Conservation (phyloP, 2,113 vertebrate genomes). For the Aramus guarauna region DNA sequence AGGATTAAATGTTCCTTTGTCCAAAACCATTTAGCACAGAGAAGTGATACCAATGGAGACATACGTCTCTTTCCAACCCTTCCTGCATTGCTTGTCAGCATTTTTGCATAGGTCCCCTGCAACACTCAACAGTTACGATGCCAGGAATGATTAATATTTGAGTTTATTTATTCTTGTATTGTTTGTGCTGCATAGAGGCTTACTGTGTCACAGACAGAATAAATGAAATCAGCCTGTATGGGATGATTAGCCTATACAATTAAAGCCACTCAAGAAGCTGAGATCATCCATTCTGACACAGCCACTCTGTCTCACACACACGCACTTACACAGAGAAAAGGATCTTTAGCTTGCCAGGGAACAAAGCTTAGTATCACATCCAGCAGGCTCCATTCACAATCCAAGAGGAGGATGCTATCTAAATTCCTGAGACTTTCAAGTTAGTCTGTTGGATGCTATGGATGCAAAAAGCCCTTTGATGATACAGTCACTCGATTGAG, state of each 20-base stretch:
- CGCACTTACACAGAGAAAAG: background rate
- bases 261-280: constrained; percentile 10
- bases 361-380: background rate
- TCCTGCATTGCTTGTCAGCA: background rate
- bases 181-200: background rate
- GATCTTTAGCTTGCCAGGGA: background rate
- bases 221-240: background rate
- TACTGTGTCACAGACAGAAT: background rate
- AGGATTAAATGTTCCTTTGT: background rate
- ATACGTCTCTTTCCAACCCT: background rate
- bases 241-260: background rate
- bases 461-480: background rate
- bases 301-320: background rate
- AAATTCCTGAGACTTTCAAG: constrained; percentile 3
- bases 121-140: background rate
- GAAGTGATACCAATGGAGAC: background rate
- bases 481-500: background rate
- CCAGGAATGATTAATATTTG: background rate
- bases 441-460: background rate
- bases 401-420: background rate
- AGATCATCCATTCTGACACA: constrained; percentile 10
- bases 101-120: background rate
- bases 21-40: background rate
- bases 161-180: background rate
- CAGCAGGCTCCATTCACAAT: background rate